Evolutionary conservation across 1,140 invertebrate genomes (phyloP).

Genomic region (Mizuhopecten yessoensis): DNA sequence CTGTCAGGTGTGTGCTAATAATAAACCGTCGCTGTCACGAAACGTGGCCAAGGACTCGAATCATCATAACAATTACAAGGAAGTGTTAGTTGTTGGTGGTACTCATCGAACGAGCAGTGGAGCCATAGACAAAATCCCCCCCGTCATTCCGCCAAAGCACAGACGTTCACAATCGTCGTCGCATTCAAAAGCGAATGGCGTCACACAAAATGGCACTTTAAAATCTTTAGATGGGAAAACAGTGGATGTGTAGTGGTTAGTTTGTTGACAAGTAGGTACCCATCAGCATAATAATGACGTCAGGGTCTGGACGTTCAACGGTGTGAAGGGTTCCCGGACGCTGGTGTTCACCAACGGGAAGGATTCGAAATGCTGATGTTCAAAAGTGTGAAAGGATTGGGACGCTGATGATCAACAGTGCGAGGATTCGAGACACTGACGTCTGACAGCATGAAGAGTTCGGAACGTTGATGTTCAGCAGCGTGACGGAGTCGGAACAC

Average conservation of each 20-base stretch:
- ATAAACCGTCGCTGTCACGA: background rate
- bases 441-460: background rate
- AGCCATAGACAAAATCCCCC: slow-evolving; percentile 56
- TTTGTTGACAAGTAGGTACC: background rate
- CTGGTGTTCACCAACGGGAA: background rate
- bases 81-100: slow-evolving; percentile 46
- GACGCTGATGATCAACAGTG: background rate
- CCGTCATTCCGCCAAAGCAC: slow-evolving; percentile 64
- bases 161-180: slow-evolving; percentile 6
- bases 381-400: background rate
- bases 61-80: slow-evolving; percentile 44
- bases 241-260: background rate
- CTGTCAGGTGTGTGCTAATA: slow-evolving; percentile 13
- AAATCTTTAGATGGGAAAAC: slow-evolving; percentile 34
- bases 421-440: background rate
- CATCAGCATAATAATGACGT: slow-evolving; percentile 9
- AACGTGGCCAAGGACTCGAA: slow-evolving; percentile 32
- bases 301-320: background rate
- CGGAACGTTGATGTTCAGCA: background rate
- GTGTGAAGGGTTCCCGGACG: background rate
- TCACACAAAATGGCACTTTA: slow-evolving; percentile 33
- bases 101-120: background rate
- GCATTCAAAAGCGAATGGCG: slow-evolving; percentile 37
- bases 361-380: background rate
- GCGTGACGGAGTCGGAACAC: background rate